phyloP scores from a whole-genome alignment of 1,140 invertebrate species.

The Epicauta chinensis region DNA sequence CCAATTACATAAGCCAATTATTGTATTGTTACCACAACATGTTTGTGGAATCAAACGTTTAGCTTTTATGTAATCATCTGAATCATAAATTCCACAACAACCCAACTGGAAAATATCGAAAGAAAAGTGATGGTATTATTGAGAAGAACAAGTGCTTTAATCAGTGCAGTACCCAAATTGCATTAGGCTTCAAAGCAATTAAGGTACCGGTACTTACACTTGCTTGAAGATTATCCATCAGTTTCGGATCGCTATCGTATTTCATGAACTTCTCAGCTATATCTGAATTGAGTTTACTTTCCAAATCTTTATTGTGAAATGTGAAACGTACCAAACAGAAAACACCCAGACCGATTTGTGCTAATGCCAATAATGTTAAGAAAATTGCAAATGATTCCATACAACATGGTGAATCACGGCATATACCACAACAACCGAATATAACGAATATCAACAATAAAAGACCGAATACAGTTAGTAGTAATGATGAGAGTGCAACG shows the following conservation, averaged over 20 bases:
- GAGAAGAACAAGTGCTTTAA: no score
- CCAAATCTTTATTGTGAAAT: not conserved
- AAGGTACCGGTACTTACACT: constrained; percentile 4
- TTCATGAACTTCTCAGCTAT: constrained; percentile 1
- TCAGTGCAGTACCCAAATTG: no score
- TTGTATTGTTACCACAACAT: constrained; percentile 48
- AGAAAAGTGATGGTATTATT: no score
- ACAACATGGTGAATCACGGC: constrained; percentile 78
- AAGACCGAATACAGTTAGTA: constrained; percentile 6
- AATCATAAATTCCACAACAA: constrained; percentile 65
- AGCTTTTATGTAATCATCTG: constrained; percentile 54
- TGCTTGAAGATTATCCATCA: constrained; percentile 16
- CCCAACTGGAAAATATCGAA: constrained; percentile 47
- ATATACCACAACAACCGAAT: constrained; percentile 80
- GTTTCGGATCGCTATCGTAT: not conserved
- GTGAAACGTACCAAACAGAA: constrained; percentile 29
- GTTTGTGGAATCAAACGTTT: constrained; percentile 51
- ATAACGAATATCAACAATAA: constrained; percentile 60
- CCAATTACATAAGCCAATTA: constrained; percentile 43
- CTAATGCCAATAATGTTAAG: constrained; percentile 55
- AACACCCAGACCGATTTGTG: constrained; percentile 56
- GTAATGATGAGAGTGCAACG: constrained; percentile 6
- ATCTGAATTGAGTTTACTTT: not conserved
- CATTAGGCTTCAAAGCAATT: not conserved
- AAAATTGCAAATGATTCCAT: constrained; percentile 64